A percentile compares a stretch with the other conserved stretches of the same genome.
These are phyloP conservation scores for Alviniconcha marisindica DNA, from an alignment of 1,140 invertebrate genomes.

Conservation along the genomic window DNA sequence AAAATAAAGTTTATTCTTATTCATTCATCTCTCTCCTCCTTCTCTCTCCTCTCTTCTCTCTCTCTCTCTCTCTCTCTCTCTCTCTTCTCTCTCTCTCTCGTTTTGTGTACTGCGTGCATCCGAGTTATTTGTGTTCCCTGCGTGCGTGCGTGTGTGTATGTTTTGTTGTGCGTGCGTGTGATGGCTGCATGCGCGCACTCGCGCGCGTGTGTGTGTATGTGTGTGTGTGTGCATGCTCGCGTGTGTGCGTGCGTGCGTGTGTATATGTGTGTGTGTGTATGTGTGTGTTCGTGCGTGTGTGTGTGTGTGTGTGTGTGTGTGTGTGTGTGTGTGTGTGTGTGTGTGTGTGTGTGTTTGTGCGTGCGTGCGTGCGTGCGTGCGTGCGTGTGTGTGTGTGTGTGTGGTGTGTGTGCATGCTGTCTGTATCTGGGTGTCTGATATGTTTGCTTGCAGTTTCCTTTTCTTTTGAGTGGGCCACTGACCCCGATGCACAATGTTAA, in stretches of 20 bases:
- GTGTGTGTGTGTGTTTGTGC: conserved; percentile 19
- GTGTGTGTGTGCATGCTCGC: background rate
- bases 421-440: too few relatives aligned
- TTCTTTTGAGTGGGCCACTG: too few relatives aligned
- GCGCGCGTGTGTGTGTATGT: background rate
- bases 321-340: conserved; percentile 7
- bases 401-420: too few relatives aligned
- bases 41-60: too few relatives aligned
- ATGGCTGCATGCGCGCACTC: background rate
- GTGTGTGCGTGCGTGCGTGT: background rate
- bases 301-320: conserved; percentile 6
- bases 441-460: too few relatives aligned
- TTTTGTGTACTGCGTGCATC: background rate
- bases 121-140: background rate
- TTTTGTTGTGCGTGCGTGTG: background rate
- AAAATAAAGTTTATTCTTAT: too few relatives aligned
- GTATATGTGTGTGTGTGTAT: background rate
- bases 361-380: conserved; percentile 11
- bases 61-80: too few relatives aligned
- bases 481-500: too few relatives aligned
- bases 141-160: background rate
- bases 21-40: too few relatives aligned
- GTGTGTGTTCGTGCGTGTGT: conserved; percentile 7
- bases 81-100: too few relatives aligned
- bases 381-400: conserved; percentile 5